Conservation (phyloP, 2,797 vertebrate species). For the Pampus argenteus region DNA sequence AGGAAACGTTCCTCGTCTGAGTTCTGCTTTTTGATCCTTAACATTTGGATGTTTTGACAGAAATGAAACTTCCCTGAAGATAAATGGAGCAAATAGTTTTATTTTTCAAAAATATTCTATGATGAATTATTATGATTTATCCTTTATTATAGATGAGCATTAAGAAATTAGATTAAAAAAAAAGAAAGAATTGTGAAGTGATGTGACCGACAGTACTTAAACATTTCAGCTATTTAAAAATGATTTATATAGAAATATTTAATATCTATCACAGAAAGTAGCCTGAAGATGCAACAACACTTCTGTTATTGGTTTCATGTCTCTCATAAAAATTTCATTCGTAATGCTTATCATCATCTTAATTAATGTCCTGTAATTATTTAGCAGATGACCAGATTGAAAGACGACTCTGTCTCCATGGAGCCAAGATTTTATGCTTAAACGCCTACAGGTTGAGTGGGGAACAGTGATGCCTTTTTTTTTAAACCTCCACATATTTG, state of each 20-base stretch:
- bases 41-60: too few species aligned
- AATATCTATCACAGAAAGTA: neutral
- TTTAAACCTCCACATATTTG: slow-evolving; percentile 11
- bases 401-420: slow-evolving; percentile 7
- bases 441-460: slow-evolving; percentile 13
- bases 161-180: too few species aligned
- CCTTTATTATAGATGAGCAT: neutral
- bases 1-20: too few species aligned
- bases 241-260: neutral
- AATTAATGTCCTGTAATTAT: slow-evolving; percentile 36
- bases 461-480: slow-evolving; percentile 1
- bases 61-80: too few species aligned
- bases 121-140: neutral
- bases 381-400: slow-evolving; percentile 43
- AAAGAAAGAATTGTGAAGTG: too few species aligned
- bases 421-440: slow-evolving; percentile 19
- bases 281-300: neutral
- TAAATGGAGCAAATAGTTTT: too few species aligned
- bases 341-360: slow-evolving; percentile 38
- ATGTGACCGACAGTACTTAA: neutral
- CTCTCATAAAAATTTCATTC: too few species aligned
- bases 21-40: too few species aligned
- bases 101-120: too few species aligned
- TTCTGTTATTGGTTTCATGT: slow-evolving; percentile 33
- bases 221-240: neutral